Conservation (phyloP, 2,888 invertebrate genomes). For the Ormyrus pomaceus region DNA sequence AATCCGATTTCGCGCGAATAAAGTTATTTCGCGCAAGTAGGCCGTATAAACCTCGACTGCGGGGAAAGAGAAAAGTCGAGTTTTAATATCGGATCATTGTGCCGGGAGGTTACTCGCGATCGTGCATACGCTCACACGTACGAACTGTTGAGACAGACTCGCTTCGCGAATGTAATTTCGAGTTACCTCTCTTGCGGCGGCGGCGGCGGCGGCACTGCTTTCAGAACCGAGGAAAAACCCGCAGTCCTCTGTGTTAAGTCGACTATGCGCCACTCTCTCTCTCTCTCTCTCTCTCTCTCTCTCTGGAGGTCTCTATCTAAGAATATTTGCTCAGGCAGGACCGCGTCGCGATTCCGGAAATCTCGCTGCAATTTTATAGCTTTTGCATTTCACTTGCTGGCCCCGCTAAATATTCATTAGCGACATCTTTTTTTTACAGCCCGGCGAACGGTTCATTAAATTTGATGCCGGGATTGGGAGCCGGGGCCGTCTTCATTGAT, state of each 20-base stretch:
- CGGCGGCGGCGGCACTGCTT: constrained; percentile 33
- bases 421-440: too few relatives aligned
- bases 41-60: constrained; percentile 12
- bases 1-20: constrained; percentile 29
- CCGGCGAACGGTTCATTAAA: too few relatives aligned
- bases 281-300: too few relatives aligned
- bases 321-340: constrained; percentile 66
- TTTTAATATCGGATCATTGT: constrained; percentile 61
- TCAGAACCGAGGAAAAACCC: too few relatives aligned
- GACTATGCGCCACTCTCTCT: too few relatives aligned
- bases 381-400: too few relatives aligned
- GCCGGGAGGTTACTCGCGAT: constrained; percentile 50
- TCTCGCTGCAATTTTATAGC: constrained; percentile 62
- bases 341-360: constrained; percentile 17
- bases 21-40: constrained; percentile 35
- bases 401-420: too few relatives aligned
- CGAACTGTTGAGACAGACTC: background rate
- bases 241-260: too few relatives aligned
- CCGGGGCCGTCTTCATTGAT: too few relatives aligned
- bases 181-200: background rate
- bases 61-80: constrained; percentile 28
- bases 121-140: background rate
- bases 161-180: constrained; percentile 45
- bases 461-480: too few relatives aligned
- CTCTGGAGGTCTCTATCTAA: constrained; percentile 61